Percentiles rank a stretch among this genome's conserved stretches.
phyloP scores from a whole-genome alignment of 2,888 invertebrate species.

The Clusia tigrina region DNA sequence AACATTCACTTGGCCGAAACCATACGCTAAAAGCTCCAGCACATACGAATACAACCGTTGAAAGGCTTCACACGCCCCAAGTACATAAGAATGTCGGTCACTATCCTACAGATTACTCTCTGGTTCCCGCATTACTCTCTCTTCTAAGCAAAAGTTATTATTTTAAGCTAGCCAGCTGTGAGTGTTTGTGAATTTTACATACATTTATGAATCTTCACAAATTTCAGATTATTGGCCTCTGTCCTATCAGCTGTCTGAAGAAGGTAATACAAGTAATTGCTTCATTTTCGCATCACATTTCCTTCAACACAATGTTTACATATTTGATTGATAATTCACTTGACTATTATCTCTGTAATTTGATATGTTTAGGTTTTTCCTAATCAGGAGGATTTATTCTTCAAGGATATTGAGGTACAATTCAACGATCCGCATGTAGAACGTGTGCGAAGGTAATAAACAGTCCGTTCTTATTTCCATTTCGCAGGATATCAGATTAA shows the following conservation, averaged over 20 bases:
- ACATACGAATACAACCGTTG: too few relatives aligned
- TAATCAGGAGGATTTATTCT: slow-evolving; percentile 67
- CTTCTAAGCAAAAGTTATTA: too few relatives aligned
- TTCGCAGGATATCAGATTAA: too few relatives aligned
- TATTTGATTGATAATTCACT: not conserved
- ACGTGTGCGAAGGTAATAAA: slow-evolving; percentile 37
- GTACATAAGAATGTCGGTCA: too few relatives aligned
- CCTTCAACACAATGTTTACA: not conserved
- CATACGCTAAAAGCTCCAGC: too few relatives aligned
- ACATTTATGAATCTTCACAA: slow-evolving; percentile 12
- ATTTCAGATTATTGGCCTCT: slow-evolving; percentile 48
- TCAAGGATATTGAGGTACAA: slow-evolving; percentile 58
- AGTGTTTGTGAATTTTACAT: not conserved
- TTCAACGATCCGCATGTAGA: slow-evolving; percentile 61
- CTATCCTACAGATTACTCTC: not conserved
- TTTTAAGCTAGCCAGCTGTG: not conserved
- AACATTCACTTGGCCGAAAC: too few relatives aligned
- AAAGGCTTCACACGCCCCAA: too few relatives aligned
- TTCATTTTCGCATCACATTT: slow-evolving; percentile 9
- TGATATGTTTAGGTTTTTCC: slow-evolving; percentile 65
- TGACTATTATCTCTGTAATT: not conserved
- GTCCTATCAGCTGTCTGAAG: slow-evolving; percentile 44
- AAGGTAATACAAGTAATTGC: slow-evolving; percentile 45
- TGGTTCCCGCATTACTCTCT: too few relatives aligned
- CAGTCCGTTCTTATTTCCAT: not conserved